Evolutionary conservation across 1,140 invertebrate species (phyloP).

Genomic region (Ceratina australensis): DNA sequence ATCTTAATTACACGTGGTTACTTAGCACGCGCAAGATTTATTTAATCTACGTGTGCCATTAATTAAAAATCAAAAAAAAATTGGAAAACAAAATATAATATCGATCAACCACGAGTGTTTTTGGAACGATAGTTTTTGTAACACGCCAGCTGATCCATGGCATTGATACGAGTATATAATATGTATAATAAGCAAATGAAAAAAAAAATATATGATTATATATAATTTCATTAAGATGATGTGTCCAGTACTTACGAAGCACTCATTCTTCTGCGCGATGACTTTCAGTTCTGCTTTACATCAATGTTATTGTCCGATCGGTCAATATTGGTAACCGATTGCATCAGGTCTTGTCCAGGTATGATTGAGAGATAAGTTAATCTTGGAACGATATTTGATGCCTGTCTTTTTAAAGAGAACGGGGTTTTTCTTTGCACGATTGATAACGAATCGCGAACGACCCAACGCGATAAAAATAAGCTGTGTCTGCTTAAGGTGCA

Average conservation of each 20-base stretch:
- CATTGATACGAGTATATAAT: constrained; percentile 14
- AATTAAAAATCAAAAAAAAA: background rate
- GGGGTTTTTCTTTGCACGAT: background rate
- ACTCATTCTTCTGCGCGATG: no score
- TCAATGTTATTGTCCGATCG: background rate
- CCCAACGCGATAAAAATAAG: background rate
- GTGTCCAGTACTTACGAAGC: background rate
- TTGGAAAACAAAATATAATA: background rate
- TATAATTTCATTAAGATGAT: constrained; percentile 49
- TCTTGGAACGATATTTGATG: background rate
- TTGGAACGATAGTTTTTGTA: constrained; percentile 10
- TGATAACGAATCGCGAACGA: background rate
- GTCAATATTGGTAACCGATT: background rate
- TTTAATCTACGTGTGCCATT: background rate
- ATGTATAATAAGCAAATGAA: constrained; percentile 10
- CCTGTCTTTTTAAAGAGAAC: background rate
- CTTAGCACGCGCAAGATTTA: constrained; percentile 9
- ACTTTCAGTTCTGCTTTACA: background rate
- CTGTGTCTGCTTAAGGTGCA: background rate
- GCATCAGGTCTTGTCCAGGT: constrained; percentile 4
- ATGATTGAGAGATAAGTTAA: background rate
- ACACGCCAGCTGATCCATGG: background rate
- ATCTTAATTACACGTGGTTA: constrained; percentile 10
- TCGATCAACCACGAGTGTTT: background rate
- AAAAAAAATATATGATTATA: constrained; percentile 47